These are phyloP conservation scores for Saccostrea cuccullata DNA, from an alignment of 1,140 invertebrate species.

Conservation along the genomic window DNA sequence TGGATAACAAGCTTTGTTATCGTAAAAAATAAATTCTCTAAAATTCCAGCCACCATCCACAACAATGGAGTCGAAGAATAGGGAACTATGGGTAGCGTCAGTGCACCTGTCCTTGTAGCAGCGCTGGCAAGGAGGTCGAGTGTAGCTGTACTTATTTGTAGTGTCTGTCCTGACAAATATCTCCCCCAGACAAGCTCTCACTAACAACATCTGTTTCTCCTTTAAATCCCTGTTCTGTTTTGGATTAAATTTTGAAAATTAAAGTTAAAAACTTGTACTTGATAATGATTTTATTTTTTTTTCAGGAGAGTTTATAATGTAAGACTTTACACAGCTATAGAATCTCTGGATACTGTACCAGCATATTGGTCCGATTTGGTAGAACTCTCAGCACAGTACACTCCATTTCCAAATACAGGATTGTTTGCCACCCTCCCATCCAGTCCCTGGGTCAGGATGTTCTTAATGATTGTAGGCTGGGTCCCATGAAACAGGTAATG, in stretches of 20 bases:
- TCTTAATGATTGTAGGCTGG: background rate
- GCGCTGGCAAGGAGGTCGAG: slow-evolving; percentile 55
- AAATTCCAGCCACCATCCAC: slow-evolving; percentile 63
- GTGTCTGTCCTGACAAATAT: slow-evolving; percentile 47
- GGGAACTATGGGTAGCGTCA: slow-evolving; percentile 39
- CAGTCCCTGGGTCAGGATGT: slow-evolving; percentile 28
- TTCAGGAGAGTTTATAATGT: too few species aligned
- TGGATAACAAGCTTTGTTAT: slow-evolving; percentile 65
- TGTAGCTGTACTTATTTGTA: slow-evolving; percentile 38
- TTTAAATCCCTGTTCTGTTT: slow-evolving; percentile 37
- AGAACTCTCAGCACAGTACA: slow-evolving; percentile 31
- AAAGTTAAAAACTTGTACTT: too few species aligned
- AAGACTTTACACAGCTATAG: too few species aligned
- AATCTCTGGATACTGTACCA: background rate
- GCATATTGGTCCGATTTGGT: slow-evolving; percentile 37
- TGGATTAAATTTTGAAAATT: background rate
- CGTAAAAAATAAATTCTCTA: slow-evolving; percentile 71
- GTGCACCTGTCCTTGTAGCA: slow-evolving; percentile 55
- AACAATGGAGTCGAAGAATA: slow-evolving; percentile 65
- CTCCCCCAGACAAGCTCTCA: slow-evolving; percentile 56
- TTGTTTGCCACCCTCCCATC: slow-evolving; percentile 2
- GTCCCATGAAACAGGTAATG: slow-evolving; percentile 42
- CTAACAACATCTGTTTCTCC: slow-evolving; percentile 60
- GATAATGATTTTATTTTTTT: too few species aligned
- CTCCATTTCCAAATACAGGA: slow-evolving; percentile 11